Evolutionary conservation across 2,888 invertebrate species (phyloP).

Genomic region (Macroteleia sp.): DNA sequence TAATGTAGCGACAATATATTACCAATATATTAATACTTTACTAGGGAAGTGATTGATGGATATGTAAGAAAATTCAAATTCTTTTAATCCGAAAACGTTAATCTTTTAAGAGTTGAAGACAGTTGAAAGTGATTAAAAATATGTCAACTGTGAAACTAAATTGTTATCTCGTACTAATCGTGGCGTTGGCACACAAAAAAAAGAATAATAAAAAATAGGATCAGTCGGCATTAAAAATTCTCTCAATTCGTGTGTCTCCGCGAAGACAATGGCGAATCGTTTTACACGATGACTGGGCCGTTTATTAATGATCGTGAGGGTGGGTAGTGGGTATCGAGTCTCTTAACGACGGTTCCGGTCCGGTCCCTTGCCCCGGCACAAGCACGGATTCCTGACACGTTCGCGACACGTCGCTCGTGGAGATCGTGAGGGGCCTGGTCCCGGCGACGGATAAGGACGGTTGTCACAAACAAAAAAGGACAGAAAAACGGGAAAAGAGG

Average conservation of each 20-base stretch:
- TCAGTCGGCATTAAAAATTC: slow-evolving; percentile 24
- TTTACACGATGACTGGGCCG: slow-evolving; percentile 76
- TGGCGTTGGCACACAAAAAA: too few species aligned
- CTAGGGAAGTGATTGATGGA: too few species aligned
- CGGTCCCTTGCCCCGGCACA: slow-evolving; percentile 26
- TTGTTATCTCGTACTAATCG: too few species aligned
- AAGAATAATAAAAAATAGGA: too few species aligned
- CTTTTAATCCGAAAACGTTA: too few species aligned
- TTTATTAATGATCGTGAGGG: slow-evolving; percentile 78
- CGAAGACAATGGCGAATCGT: slow-evolving; percentile 77
- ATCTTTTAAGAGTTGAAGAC: too few species aligned
- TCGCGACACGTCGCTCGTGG: slow-evolving; percentile 57
- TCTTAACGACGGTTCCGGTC: slow-evolving; percentile 64
- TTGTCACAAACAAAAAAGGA: slow-evolving; percentile 67
- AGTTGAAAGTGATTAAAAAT: too few species aligned
- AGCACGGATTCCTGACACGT: slow-evolving; percentile 60
- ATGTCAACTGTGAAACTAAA: too few species aligned
- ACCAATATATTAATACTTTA: too few species aligned
- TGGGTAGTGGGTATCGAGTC: slow-evolving; percentile 62
- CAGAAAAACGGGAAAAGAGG: slow-evolving; percentile 72
- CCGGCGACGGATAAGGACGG: slow-evolving; percentile 52
- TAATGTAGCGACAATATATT: too few species aligned
- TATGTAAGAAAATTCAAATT: too few species aligned
- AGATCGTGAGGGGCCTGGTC: slow-evolving; percentile 59
- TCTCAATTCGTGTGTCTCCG: slow-evolving; percentile 58